These are phyloP conservation scores for Mayetiola destructor DNA, from an alignment of 2,888 invertebrate genomes.

Conservation along the genomic window DNA sequence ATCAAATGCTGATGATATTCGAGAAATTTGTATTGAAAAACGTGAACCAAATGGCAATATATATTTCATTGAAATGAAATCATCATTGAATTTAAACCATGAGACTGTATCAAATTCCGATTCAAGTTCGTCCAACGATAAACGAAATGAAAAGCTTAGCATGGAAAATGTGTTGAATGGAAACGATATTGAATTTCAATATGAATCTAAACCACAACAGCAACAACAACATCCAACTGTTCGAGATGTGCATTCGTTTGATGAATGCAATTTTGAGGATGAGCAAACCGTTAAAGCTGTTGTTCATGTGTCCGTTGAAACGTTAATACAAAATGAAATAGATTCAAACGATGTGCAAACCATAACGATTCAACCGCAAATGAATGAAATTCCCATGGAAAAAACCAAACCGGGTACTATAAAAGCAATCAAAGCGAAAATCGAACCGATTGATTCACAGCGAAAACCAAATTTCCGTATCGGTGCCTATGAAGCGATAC, in stretches of 20 bases:
- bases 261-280: background rate
- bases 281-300: background rate
- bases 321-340: background rate
- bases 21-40: background rate
- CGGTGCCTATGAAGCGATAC: background rate
- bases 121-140: background rate
- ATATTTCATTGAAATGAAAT: background rate
- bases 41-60: background rate
- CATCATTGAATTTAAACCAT: too few relatives aligned
- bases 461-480: constrained; percentile 10
- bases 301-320: background rate
- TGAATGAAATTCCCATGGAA: background rate
- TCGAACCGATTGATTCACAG: too few relatives aligned
- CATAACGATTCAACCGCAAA: background rate
- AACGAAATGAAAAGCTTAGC: background rate
- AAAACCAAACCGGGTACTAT: background rate
- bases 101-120: background rate
- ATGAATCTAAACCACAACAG: background rate
- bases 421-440: background rate
- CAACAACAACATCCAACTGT: too few relatives aligned
- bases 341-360: background rate
- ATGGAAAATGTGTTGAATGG: background rate
- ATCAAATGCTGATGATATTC: background rate
- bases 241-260: background rate
- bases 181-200: background rate